Base-by-base conservation (phyloP, 2,113 vertebrate genomes). In the Donacobius atricapilla region DNA sequence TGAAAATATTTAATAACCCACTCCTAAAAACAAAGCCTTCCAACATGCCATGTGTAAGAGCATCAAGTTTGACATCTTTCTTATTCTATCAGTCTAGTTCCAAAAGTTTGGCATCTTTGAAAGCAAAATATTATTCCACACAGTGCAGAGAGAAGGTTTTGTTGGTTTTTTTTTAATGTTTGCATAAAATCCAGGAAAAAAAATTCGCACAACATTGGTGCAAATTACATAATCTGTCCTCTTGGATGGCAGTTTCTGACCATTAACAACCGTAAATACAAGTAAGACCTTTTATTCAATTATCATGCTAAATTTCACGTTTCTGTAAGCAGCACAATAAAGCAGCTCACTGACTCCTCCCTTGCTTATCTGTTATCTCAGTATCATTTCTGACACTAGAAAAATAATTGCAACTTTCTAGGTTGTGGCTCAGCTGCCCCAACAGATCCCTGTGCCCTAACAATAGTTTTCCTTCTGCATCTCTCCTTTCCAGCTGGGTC, bases 321-420 rank as follows among this genome's bases (percentile, higher is more conserved):
- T 89, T 93, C 89, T 94, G 94, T 54, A 92, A 92, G 94, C 88
- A 93, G 88, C 40, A 61, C 0, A 37, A 96, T 96, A 96, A 93
- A 93, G 76, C 33, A 89, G 71, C 40, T 71, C 71, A 63, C 25
- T 92, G 75, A 88, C 72, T 91, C 72, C 64, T 91, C 64, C 48
- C 25, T 8, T 13, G 23, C n/a, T 75, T 73, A 89, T 97, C 83
- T 64, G 40, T 48, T 83, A 68, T 71, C 64, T 77, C 54, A 66
- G 8, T 60, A 90, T 78, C 20, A 53, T 47, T 80, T 81, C 54
- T 78, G 81, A 92, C 82, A 66, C 83, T 4, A 90, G 47, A 73
- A 89, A 56, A 82, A 87, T 37, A 94, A 77, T 87, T 85, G n/a
- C 45, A 83, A 42, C 75, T 89, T 80, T 16, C 84, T 65, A 30